Evolutionary conservation across 1,140 invertebrate species (phyloP), one percentile per base, ranked within the genome.

Genomic region (Calliphora vicina): DNA sequence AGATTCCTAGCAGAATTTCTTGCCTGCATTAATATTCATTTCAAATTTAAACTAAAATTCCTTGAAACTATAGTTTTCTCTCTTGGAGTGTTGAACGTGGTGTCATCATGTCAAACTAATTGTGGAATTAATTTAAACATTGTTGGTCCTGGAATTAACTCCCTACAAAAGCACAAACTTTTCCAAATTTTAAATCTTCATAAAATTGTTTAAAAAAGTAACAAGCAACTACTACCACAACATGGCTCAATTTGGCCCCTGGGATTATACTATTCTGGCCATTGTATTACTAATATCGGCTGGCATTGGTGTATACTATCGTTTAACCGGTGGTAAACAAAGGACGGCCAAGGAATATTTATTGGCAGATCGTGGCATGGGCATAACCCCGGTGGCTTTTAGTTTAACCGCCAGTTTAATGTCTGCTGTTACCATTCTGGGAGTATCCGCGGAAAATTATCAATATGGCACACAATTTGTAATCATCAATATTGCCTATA

Each of bases 381-480:
- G 85, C 20, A 92, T 97, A 80, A 87, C 93, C 0, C 96, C 97
- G 0, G 96, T 98, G 0, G 95, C 95, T 2, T 95, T 97, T 83
- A 97, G 96, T 17, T 90, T 98, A 0, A 97, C 97, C 94, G 96
- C 97, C 10, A 97, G 96, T 61, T 98, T 99, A 87, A 98, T 99
- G 96, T 98, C 97, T 0, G 97, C 97, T 13, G 94, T 98, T 23
- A 97, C 97, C 0, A 91, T 99, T 61, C 91, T 99, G 25, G 97
- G 97, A 13, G 94, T 97, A 0, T 96, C 96, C 1, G 93, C 95
- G 78, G 97, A 98, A 90, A 97, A 95, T 90, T 97, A 97, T 88
- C 94, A 92, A 83, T 95, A 93, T 90, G 96, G 97, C 35, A 95
- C 96, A 80, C 95, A 96, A 87, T 97, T 97, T 91, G 92, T 96